These are phyloP conservation scores for Drosophila nikananu DNA, from an alignment of 1,140 invertebrate genomes.

Conservation along the genomic window DNA sequence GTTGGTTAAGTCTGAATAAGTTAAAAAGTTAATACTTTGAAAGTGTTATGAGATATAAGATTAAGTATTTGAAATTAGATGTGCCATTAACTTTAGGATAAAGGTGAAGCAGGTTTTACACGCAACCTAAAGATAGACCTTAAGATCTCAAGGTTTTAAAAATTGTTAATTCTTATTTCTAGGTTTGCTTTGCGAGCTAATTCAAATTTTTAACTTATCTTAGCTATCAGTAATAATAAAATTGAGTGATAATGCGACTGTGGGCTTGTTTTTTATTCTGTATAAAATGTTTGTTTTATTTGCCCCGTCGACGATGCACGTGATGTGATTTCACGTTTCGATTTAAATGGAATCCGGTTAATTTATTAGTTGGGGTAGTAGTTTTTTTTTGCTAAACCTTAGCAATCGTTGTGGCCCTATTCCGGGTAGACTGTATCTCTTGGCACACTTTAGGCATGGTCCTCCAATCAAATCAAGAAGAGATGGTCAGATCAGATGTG, in stretches of 20 bases:
- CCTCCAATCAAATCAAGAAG: constrained; percentile 26
- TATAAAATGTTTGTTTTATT: constrained; percentile 15
- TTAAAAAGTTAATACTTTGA: constrained; percentile 12
- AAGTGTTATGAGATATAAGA: background rate
- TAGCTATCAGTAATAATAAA: constrained; percentile 24
- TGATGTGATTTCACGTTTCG: constrained; percentile 42
- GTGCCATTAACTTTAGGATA: background rate
- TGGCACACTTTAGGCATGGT: constrained; percentile 17
- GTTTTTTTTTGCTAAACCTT: background rate
- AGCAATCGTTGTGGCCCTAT: background rate
- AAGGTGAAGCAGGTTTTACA: no score
- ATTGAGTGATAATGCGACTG: constrained; percentile 16
- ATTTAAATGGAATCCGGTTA: constrained; percentile 43
- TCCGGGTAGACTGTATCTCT: constrained; percentile 12
- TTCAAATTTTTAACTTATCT: background rate
- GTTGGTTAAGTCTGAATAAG: constrained; percentile 17
- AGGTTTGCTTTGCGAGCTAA: background rate
- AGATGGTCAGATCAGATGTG: constrained; percentile 15
- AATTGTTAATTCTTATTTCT: background rate
- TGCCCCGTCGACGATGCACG: constrained; percentile 18
- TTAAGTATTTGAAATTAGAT: background rate
- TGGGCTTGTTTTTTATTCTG: background rate
- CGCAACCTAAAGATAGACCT: background rate
- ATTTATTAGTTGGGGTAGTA: constrained; percentile 25
- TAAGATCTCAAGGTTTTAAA: background rate